Evolutionary conservation across 2,888 invertebrate species (phyloP).

Genomic region (Carabus problematicus): DNA sequence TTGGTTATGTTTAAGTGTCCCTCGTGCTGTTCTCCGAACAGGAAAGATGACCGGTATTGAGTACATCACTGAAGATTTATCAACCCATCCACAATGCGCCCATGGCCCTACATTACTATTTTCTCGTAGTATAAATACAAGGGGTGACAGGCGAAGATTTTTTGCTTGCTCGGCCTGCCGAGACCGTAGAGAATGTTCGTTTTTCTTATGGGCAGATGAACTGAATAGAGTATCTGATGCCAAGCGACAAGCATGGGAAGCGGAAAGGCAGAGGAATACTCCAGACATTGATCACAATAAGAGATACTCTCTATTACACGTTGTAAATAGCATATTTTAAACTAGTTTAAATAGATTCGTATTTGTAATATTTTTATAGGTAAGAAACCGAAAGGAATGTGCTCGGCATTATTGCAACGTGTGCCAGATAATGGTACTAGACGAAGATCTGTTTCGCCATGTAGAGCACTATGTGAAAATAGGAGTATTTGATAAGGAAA

Average conservation of each 20-base stretch:
- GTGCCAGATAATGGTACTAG: constrained; percentile 63
- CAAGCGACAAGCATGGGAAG: constrained; percentile 61
- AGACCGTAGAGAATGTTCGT: constrained; percentile 77
- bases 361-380: constrained; percentile 52
- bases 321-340: constrained; percentile 55
- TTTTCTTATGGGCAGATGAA: constrained; percentile 68
- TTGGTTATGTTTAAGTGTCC: no score
- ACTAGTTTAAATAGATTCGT: constrained; percentile 5
- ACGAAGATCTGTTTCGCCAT: constrained; percentile 60
- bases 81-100: constrained; percentile 72
- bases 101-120: constrained; percentile 83
- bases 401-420: constrained; percentile 71
- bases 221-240: constrained; percentile 57
- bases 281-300: constrained; percentile 64
- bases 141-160: constrained; percentile 64
- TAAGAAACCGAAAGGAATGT: constrained; percentile 58
- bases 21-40: no score
- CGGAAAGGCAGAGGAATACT: constrained; percentile 59
- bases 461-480: constrained; percentile 63
- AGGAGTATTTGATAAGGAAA: constrained; percentile 65
- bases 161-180: constrained; percentile 87
- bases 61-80: constrained; percentile 65
- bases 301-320: constrained; percentile 62
- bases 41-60: constrained; percentile 57
- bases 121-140: constrained; percentile 59